Base-by-base conservation (phyloP, 2,888 invertebrate genomes). In the Hipparchia semele region DNA sequence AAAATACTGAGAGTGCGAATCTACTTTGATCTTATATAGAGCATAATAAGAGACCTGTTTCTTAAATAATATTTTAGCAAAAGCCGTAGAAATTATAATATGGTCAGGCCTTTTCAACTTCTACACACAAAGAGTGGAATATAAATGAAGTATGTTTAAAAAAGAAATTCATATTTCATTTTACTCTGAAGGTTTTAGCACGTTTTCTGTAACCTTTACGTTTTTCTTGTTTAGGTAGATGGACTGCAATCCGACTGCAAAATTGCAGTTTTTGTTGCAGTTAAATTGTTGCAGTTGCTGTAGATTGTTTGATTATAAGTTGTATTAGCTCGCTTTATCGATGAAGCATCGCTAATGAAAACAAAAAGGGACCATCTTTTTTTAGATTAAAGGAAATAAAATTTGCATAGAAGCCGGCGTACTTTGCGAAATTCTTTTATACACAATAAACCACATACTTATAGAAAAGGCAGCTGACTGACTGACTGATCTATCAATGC, bases 41-140 rank as follows among this genome's bases (percentile, higher is more conserved):
- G 61, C 61, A 61, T 61, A 61, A 61, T 45, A 61, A 61, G 39
- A 10, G n/a, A 45, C 61, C 61, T 12, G 45, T 61, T 61, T 61
- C 45, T 45, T 45, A 7, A 46, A 61, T 61, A 61, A 61, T 12
- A 60, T 61, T 61, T 61, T 61, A 6, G n/a, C 45, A 61, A 46
- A 59, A 45, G 45, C n/a, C 61, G 12, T 61, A 61, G 6, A 61
- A 61, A 46, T 61, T 61, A 61, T 59, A 54, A 54, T n/a, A 61
- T 45, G 61, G 61, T 61, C 61, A 12, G 39, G 61, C 45, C 61
- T 61, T 61, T 61, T 61, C 45, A 61, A 61, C 10, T 12, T 45
- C 39, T 61, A 45, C 45, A 61, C 7, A n/a, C 6, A n/a, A 45
- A n/a, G 7, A 45, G 45, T 45, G 45, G 45, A 12, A 45, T 59